Percentiles rank a stretch among this genome's conserved stretches.
phyloP scores from a whole-genome alignment of 2,888 invertebrate genomes.

The Dasypogon diadema region DNA sequence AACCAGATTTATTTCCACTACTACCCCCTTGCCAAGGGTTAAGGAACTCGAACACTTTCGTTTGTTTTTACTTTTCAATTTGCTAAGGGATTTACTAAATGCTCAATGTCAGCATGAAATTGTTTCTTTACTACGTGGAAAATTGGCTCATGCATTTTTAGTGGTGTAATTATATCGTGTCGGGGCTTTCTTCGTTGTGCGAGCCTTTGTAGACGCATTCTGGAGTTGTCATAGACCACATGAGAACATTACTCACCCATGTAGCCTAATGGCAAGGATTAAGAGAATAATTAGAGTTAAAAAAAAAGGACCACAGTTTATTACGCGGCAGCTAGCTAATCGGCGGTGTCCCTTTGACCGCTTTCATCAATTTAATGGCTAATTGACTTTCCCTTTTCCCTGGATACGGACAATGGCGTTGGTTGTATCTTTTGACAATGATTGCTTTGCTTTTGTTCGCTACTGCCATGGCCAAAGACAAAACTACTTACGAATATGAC shows the following conservation, averaged over 20 bases:
- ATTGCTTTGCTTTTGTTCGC: too few species aligned
- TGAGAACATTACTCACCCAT: conserved; percentile 10
- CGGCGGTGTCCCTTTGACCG: conserved; percentile 4
- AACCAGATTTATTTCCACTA: too few species aligned
- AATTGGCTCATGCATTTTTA: conserved; percentile 32
- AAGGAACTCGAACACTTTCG: too few species aligned
- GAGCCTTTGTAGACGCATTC: neutral
- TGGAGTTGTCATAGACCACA: conserved; percentile 1
- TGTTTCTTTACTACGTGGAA: neutral
- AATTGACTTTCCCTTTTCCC: conserved; percentile 11
- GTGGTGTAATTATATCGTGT: conserved; percentile 20
- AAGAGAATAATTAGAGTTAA: conserved; percentile 13
- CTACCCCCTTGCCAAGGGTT: too few species aligned
- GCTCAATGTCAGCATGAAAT: too few species aligned
- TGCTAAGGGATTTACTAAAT: too few species aligned
- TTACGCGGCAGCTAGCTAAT: neutral
- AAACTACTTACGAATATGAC: conserved; percentile 47
- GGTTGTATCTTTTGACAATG: neutral
- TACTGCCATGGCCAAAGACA: conserved; percentile 9
- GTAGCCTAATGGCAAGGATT: conserved; percentile 36
- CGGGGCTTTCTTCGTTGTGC: neutral
- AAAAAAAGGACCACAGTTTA: conserved; percentile 9
- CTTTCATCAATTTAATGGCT: conserved; percentile 43
- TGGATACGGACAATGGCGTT: neutral
- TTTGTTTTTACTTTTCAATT: too few species aligned